Base-by-base conservation (phyloP, 2,113 vertebrate genomes). In the Alces alces region DNA sequence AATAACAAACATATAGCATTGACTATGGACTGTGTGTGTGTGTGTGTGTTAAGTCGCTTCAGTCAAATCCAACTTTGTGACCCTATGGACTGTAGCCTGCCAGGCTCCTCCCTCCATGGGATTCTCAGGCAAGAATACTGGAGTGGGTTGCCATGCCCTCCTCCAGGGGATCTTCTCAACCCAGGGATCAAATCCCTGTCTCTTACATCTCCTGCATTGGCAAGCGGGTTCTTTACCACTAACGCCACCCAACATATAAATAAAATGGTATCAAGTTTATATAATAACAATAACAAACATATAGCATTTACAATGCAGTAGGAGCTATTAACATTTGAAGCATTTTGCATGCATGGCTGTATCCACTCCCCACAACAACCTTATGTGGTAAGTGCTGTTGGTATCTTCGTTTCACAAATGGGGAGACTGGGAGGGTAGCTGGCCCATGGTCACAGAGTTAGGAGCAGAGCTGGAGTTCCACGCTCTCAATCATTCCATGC, bases 401-500 rank as follows among this genome's bases (percentile, higher is more conserved):
- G n/a, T 9, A 60, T 45, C 23, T 70, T 70, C 58, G 70, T 70
- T 70, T 73, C 33, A 89, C 47, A 66, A 45, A 33, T 66, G 23
- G 47, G 36, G 33, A 60, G 76, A 54, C 45, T 33, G 55, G 45
- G 33, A 33, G 17, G 10, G n/a, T 45, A 50, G 43, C 36, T 16
- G 79, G 15, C 27, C 28, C 28, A 88, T 43, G 36, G 8, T 80
- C 47, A 55, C 58, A 55, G n/a, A 61, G 28, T 80, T 55, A 17
- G 8, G 14, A 15, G 28, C 55, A 43, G 27, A 87, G 27, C 19
- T 61, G 17, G 17, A 30, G 2, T 50, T 60, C 52, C 78, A 50
- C 0, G 0, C 9, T 61, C 13, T 33, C 70, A 25, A 5, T 33
- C 11, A 23, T 33, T 30, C 13, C 7, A 1, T 57, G 66, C 8